Conservation (phyloP, 2,797 vertebrate species). For the Muscicapa striata region DNA sequence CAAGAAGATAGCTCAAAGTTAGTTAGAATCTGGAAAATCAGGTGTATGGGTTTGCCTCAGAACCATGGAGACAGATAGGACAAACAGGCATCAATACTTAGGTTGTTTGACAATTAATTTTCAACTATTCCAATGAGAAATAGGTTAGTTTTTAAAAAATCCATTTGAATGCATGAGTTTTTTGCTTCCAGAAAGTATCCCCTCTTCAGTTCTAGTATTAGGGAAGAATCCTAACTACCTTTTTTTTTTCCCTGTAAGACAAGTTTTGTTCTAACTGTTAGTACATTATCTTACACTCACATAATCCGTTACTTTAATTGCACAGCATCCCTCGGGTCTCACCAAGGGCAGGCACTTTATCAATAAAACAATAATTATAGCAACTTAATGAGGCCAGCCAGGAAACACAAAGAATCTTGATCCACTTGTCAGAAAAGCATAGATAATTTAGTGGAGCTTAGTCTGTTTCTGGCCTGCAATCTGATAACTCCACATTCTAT, state of each 20-base stretch:
- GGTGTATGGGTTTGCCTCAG: not conserved
- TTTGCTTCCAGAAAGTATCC: not conserved
- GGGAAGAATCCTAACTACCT: not conserved
- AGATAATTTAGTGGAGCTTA: slow-evolving; percentile 13
- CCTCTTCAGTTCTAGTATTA: not conserved
- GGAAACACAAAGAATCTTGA: slow-evolving; percentile 34
- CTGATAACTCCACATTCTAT: not conserved
- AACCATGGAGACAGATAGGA: not conserved
- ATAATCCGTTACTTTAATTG: slow-evolving; percentile 57
- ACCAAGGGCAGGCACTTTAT: slow-evolving; percentile 51
- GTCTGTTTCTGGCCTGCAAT: not conserved
- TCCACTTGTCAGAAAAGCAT: slow-evolving; percentile 12
- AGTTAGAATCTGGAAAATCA: not conserved
- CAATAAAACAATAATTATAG: slow-evolving; percentile 52
- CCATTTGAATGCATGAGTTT: not conserved
- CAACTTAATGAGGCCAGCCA: slow-evolving; percentile 48
- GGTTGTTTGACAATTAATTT: not conserved
- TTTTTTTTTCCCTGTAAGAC: not conserved
- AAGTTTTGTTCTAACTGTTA: slow-evolving; percentile 8
- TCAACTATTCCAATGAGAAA: not conserved
- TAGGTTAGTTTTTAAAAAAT: not conserved
- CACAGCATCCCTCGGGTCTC: not conserved
- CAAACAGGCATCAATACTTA: not conserved
- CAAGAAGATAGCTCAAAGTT: not conserved
- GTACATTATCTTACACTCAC: slow-evolving; percentile 1